Evolutionary conservation across 2,888 invertebrate genomes (phyloP).

Genomic region (Tineola bisselliella): DNA sequence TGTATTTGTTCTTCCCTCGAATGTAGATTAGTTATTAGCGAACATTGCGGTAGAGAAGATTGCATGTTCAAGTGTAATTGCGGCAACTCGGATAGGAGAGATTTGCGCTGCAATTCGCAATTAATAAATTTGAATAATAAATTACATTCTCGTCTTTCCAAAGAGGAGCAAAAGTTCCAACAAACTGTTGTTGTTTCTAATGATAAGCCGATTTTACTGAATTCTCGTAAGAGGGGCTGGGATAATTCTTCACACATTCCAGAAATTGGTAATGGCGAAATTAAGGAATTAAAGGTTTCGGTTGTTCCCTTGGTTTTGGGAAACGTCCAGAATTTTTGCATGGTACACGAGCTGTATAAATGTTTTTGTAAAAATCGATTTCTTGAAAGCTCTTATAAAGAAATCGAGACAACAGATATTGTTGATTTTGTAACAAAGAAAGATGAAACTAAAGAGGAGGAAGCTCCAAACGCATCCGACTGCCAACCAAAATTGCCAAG

Average conservation of each 20-base stretch:
- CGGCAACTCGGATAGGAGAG: slow-evolving; percentile 27
- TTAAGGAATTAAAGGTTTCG: neutral
- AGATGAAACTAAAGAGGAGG: too few relatives aligned
- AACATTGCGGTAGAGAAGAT: slow-evolving; percentile 71
- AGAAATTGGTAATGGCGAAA: neutral
- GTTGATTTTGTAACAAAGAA: too few relatives aligned
- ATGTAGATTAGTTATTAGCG: slow-evolving; percentile 44
- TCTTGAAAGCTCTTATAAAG: slow-evolving; percentile 4
- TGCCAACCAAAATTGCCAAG: too few relatives aligned
- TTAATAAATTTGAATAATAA: slow-evolving; percentile 55
- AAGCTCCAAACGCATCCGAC: too few relatives aligned
- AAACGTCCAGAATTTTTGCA: slow-evolving; percentile 71
- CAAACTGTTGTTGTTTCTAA: slow-evolving; percentile 75
- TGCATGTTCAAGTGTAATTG: slow-evolving; percentile 66
- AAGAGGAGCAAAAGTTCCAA: slow-evolving; percentile 77
- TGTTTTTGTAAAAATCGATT: slow-evolving; percentile 67
- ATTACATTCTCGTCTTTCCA: slow-evolving; percentile 67
- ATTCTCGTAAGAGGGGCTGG: slow-evolving; percentile 65
- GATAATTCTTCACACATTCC: slow-evolving; percentile 53
- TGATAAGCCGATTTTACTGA: slow-evolving; percentile 59
- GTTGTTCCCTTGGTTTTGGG: slow-evolving; percentile 28
- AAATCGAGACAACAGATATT: too few relatives aligned
- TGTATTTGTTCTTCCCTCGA: slow-evolving; percentile 73
- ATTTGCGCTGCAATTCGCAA: slow-evolving; percentile 21
- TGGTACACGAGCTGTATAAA: slow-evolving; percentile 72